These are phyloP conservation scores for Alectoris magna DNA, from an alignment of 2,797 vertebrate species.

Conservation along the genomic window DNA sequence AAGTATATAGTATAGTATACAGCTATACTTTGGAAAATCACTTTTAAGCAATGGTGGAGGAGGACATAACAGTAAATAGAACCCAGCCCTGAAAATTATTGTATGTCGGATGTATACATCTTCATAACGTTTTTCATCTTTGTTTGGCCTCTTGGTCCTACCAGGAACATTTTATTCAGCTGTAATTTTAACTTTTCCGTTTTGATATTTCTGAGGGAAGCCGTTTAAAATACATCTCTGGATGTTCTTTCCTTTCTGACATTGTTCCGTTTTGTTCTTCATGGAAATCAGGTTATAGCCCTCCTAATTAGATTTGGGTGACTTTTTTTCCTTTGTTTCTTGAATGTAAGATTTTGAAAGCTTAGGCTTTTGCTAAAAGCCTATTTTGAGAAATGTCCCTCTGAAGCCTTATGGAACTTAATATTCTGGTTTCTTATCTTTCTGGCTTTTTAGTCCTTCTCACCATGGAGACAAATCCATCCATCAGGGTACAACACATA, in stretches of 20 bases:
- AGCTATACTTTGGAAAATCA: not conserved
- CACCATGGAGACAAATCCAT: not conserved
- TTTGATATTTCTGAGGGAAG: not conserved
- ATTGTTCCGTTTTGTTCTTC: not conserved
- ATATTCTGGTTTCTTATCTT: not conserved
- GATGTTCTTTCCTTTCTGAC: not conserved
- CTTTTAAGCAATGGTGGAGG: not conserved
- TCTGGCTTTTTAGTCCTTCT: not conserved
- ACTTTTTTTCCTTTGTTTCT: not conserved
- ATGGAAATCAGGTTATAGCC: not conserved
- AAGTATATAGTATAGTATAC: not conserved
- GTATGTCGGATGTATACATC: fast-evolving
- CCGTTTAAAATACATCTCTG: not conserved
- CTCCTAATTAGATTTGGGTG: slow-evolving; percentile 15
- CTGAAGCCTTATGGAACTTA: not conserved
- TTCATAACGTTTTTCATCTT: not conserved
- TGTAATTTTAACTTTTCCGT: not conserved
- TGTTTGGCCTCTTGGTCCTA: not conserved
- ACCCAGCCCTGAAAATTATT: not conserved
- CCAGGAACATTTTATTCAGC: not conserved
- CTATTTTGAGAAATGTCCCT: not conserved
- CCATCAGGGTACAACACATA: not conserved
- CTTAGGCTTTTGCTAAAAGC: not conserved
- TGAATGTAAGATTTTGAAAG: not conserved
- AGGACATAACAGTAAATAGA: not conserved